phyloP scores from a whole-genome alignment of 2,888 invertebrate genomes.

The Incurvaria masculella region DNA sequence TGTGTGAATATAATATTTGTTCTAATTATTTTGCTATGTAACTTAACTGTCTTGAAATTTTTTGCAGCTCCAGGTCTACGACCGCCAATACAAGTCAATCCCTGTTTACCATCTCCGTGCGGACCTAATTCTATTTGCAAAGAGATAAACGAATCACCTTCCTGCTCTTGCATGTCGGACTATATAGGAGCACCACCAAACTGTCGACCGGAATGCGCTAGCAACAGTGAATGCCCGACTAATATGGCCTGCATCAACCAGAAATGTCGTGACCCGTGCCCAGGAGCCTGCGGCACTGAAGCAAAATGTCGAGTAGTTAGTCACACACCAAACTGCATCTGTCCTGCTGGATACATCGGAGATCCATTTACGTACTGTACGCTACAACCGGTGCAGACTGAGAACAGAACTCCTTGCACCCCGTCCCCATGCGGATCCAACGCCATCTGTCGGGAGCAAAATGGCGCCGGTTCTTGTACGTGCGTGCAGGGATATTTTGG shows the following conservation, averaged over 20 bases:
- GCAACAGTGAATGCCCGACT: conserved; percentile 67
- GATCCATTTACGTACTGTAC: conserved; percentile 68
- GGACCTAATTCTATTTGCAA: conserved; percentile 64
- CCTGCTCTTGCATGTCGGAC: conserved; percentile 67
- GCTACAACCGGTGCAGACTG: conserved; percentile 29
- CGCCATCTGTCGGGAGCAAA: conserved; percentile 65
- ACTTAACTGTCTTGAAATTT: too few species aligned
- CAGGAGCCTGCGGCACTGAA: conserved; percentile 64
- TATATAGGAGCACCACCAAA: conserved; percentile 67
- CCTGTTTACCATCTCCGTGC: conserved; percentile 67
- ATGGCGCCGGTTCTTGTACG: conserved; percentile 67
- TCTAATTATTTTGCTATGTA: conserved; percentile 9
- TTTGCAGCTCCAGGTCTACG: conserved; percentile 40
- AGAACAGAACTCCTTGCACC: conserved; percentile 58
- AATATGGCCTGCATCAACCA: conserved; percentile 67
- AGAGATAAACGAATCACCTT: conserved; percentile 57
- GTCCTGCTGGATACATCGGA: conserved; percentile 63
- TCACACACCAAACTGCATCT: conserved; percentile 68
- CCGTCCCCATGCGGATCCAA: conserved; percentile 74
- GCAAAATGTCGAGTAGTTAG: conserved; percentile 72
- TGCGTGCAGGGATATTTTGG: conserved; percentile 65
- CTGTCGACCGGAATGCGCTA: conserved; percentile 71
- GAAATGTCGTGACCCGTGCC: conserved; percentile 73
- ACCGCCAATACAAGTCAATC: conserved; percentile 43
- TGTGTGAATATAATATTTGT: conserved; percentile 2